Evolutionary conservation across 2,888 invertebrate species (phyloP), one percentile per base, ranked within the genome.

Genomic region (Temnothorax ravouxi): DNA sequence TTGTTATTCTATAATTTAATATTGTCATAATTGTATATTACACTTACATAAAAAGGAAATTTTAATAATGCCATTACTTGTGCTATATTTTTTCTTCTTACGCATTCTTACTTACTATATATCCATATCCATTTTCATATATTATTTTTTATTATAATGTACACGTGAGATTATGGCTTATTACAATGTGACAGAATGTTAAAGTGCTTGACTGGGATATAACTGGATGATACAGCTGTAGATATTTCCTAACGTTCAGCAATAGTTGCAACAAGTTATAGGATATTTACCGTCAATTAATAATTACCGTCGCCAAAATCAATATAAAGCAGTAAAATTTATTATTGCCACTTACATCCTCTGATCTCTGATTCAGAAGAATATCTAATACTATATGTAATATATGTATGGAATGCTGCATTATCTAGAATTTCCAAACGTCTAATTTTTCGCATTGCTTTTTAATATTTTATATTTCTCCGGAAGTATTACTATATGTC

Each of bases 381-480:
- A 71, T 52, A 15, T 71, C 38, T 52, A 3, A 13, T 44, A 11
- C 6, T 34, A n/a, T n/a, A n/a, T n/a, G 6, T 34, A 34, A 34
- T 34, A 34, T 11, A 44, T 47, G 47, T 47, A 67, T 13, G 15
- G 0, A 56, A 25, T 25, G 4, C 4, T 21, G 21, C 8, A 56
- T 72, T 44, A 74, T 74, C 44, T 11, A 29, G 1, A 4, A 38
- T 9, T 59, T 59, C 25, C 8, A 21, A 38, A 59, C 13, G 38
- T 56, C 18, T 54, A 1, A 6, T 3, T 11, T 34, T 21, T 47
- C 50, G 8, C 2, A 34, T 18, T 44, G 2, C 15, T n/a, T 15
- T 4, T 3, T 62, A 62, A 75, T 34, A 38, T 34, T 21, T 75
- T 21, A 75, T 75, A 75, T 75, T 50, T 71, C 18, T 34, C n/a